Percentiles rank a stretch among this genome's conserved stretches.
phyloP scores from a whole-genome alignment of 2,113 vertebrate genomes.

The Chrysemys picta region DNA sequence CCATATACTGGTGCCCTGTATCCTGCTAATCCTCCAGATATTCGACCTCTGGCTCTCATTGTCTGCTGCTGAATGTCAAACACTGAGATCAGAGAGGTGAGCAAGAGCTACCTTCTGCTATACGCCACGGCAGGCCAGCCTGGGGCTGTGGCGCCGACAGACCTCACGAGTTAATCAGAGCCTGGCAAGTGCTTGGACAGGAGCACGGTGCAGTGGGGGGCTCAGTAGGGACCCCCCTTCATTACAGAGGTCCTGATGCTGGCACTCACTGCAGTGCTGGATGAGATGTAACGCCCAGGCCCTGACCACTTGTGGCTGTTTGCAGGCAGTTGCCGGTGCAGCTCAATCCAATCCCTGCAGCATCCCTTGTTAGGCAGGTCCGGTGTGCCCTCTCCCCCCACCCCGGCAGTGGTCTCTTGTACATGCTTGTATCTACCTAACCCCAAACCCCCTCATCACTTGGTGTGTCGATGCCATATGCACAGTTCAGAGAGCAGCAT shows the following conservation, averaged over 20 bases:
- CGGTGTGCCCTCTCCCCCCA: too few species aligned
- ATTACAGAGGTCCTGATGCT: fast-evolving
- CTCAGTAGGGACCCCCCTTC: background rate
- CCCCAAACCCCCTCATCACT: background rate
- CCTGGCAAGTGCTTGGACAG: background rate
- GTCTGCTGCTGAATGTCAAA: background rate
- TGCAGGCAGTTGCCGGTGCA: too few species aligned
- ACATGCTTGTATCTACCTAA: too few species aligned
- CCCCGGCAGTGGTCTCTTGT: too few species aligned
- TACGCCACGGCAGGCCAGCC: background rate
- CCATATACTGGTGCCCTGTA: background rate
- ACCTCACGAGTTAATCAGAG: background rate
- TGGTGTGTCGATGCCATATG: background rate
- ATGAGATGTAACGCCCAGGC: background rate
- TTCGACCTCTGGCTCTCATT: background rate
- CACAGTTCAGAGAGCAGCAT: background rate
- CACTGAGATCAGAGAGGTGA: background rate
- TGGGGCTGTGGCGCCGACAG: background rate
- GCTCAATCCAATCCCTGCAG: background rate
- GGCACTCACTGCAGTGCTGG: background rate
- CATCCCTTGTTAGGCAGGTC: background rate
- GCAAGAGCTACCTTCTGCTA: background rate
- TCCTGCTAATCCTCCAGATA: background rate
- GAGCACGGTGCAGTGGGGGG: background rate
- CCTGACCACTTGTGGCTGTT: background rate